Evolutionary conservation across 2,888 invertebrate genomes (phyloP), one percentile per base, ranked within the genome.

Genomic region (Ennomos erosarius): DNA sequence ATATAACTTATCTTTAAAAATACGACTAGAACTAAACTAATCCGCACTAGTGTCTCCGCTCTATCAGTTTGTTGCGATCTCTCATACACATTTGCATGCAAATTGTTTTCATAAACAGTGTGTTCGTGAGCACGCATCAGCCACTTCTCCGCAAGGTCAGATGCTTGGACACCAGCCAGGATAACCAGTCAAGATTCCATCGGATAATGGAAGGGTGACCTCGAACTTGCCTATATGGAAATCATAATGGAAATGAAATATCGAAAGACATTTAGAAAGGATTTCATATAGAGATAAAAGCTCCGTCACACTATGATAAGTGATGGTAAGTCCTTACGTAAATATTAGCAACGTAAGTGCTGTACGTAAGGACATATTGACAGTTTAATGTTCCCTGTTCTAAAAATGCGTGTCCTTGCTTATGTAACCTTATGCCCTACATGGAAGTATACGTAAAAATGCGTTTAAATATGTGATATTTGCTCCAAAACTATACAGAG

Each of bases 161-260:
- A 64, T 67, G 68, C 76, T 85, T 90, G 88, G 89, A 87, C 75
- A 64, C 66, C 63, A 66, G 85, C 88, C 88, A 88, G 82, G 65
- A 72, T 65, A 64, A 73, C 76, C 70, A 72, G 70, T 70, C 70
- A 67, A 68, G 70, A 76, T 77, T 75, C 74, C 74, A 79, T 76
- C 74, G 69, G 70, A 76, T 61, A 74, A 76, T 73, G 73, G 69
- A 64, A 69, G 59, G 48, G 38, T 62, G 74, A 60, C 80, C 79
- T 78, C 80, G 73, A 68, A 66, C 55, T 65, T 73, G 71, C 43
- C 50, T 39, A 50, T 39, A 50, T 39, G 50, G 56, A 42, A 54
- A 46, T 42, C 10, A 37, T 38, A 59, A 55, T 59, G 54, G 53
- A 34, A 46, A 36, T 34, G 13, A 37, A 53, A 38, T 46, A 59